Conservation (phyloP, 2,797 vertebrate species). For the Acipenser transmontanus region DNA sequence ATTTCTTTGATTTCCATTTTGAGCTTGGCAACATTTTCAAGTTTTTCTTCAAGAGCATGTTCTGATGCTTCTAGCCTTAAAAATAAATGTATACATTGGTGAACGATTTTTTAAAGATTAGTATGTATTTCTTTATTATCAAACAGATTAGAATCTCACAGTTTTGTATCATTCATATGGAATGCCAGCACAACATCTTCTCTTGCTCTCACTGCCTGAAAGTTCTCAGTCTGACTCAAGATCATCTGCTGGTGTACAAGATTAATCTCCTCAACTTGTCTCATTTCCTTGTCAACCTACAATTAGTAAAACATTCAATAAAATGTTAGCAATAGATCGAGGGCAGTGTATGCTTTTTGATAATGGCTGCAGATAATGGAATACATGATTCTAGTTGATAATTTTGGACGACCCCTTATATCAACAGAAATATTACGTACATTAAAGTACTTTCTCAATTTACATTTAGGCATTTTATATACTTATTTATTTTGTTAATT, state of each 20-base stretch:
- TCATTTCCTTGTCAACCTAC: conserved; percentile 34
- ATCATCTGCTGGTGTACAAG: conserved; percentile 27
- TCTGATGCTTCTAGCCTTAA: conserved; percentile 33
- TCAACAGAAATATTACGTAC: no score
- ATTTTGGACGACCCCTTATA: no score
- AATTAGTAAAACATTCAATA: conserved; percentile 11
- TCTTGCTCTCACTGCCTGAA: conserved; percentile 19
- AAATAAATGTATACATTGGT: background rate
- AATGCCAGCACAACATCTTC: conserved; percentile 19
- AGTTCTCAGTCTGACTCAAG: conserved; percentile 14
- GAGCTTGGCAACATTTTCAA: conserved; percentile 32
- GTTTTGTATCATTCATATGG: conserved; percentile 11
- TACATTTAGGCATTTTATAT: no score
- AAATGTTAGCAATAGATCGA: background rate
- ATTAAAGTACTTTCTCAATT: no score
- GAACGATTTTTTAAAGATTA: background rate
- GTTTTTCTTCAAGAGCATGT: conserved; percentile 29
- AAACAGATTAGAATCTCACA: background rate
- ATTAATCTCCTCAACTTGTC: conserved; percentile 7
- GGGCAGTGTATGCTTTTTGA: background rate
- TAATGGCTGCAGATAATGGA: no score
- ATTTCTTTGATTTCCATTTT: conserved; percentile 33
- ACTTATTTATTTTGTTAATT: no score
- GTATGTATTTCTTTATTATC: background rate
- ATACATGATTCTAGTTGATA: no score